Conservation (phyloP, 2,113 vertebrate genomes). For the Scomber japonicus region DNA sequence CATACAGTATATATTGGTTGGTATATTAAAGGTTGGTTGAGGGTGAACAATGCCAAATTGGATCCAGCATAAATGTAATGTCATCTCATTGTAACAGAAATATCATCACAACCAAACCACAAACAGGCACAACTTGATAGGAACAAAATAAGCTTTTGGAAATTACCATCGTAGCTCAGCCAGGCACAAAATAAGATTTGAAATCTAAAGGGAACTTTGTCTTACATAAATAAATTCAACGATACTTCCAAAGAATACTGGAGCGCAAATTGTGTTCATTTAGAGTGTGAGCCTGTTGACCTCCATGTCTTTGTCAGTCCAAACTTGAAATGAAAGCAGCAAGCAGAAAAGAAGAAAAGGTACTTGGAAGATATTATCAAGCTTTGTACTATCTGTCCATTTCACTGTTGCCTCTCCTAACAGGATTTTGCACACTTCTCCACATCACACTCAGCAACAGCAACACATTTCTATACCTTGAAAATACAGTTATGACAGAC, state of each 20-base stretch:
- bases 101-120: slow-evolving; percentile 15
- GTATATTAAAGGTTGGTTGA: background rate
- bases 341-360: background rate
- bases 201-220: background rate
- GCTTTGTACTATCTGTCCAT: background rate
- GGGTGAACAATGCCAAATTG: slow-evolving; percentile 27
- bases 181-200: background rate
- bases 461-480: slow-evolving; percentile 1
- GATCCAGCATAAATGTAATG: slow-evolving; percentile 18
- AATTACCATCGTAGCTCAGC: background rate
- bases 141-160: background rate
- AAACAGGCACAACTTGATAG: slow-evolving; percentile 13
- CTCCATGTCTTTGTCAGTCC: background rate
- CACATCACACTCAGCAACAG: slow-evolving; percentile 8
- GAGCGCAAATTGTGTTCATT: no score
- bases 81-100: slow-evolving; percentile 16
- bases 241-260: background rate
- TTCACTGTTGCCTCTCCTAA: background rate
- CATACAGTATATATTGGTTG: background rate
- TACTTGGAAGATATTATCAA: background rate
- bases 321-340: background rate
- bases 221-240: background rate
- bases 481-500: background rate
- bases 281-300: no score
- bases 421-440: slow-evolving; percentile 10